Base-by-base conservation (phyloP, 2,113 vertebrate genomes). In the Osmerus eperlanus region DNA sequence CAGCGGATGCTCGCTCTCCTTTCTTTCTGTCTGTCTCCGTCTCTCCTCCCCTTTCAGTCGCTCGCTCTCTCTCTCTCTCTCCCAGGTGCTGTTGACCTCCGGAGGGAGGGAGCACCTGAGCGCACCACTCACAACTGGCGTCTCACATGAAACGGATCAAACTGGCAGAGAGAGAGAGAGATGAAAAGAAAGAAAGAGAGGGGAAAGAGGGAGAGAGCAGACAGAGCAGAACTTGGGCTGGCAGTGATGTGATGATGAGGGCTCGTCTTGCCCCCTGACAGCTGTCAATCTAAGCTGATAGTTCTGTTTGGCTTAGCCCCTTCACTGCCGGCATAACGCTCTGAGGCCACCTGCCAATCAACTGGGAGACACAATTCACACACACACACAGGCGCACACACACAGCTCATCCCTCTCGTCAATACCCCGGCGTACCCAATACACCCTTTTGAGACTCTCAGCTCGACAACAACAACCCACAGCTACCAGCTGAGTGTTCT, bases 321-420 rank as follows among this genome's bases (percentile, higher is more conserved):
- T 83, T 77, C 69, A 73, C 76, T 67, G 82, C 81, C 74, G 79
- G 70, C 78, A 81, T 78, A 76, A 67, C 70, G 78, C 84, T 83
- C 82, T 71, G 64, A 86, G 73, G 82, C 68, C 67, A 73, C 65
- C 86, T 83, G 84, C 81, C 84, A 83, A 69, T 84, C 78, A 85
- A 75, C 69, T 32, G 53, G 51, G 51, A 21, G 65, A 76, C 56
- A 71, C 54, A 78, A 62, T 15, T 25, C 23, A 62, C 60, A 62
- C 60, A 29, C 60, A 28, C 21, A 28, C 12, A 36, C 32, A 71
- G 25, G 25, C 25, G 25, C 36, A 23, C 61, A 29, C n/a, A 28
- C 29, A 56, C 13, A 41, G 15, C 55, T 56, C 55, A 51, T 11
- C 64, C 28, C 36, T 9, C n/a, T 56, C 64, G 36, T 52, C n/a